phyloP scores from a whole-genome alignment of 2,113 vertebrate species.

The Cranoglanis bouderius region DNA sequence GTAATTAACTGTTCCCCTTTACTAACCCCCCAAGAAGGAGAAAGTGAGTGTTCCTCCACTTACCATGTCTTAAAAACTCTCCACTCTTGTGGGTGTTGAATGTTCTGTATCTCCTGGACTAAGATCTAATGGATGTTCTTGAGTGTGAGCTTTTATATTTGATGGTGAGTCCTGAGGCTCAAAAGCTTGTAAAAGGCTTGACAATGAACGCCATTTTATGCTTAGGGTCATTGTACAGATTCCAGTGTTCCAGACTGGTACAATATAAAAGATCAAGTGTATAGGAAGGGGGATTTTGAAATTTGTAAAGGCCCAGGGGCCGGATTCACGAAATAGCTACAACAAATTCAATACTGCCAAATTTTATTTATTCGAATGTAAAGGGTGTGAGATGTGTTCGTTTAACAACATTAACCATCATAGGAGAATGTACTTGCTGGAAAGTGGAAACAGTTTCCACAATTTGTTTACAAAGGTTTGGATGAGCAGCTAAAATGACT shows the following conservation, averaged over 20 bases:
- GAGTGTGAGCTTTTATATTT: background rate
- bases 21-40: conserved; percentile 95
- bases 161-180: background rate
- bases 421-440: too few relatives aligned
- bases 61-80: conserved; percentile 12
- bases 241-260: background rate
- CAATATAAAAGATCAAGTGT: background rate
- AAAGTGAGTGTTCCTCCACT: conserved; percentile 91
- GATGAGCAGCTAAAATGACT: background rate
- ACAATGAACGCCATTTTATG: background rate
- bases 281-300: background rate
- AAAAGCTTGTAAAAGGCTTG: background rate
- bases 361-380: too few relatives aligned
- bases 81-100: background rate
- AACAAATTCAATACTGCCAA: too few relatives aligned
- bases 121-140: background rate
- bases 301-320: background rate
- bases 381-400: too few relatives aligned
- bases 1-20: conserved; percentile 93
- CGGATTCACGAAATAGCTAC: too few relatives aligned
- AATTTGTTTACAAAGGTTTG: background rate
- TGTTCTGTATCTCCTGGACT: background rate
- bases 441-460: too few relatives aligned
- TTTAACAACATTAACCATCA: too few relatives aligned
- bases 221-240: background rate